Percentiles rank a stretch among this genome's conserved stretches.
Conservation (phyloP, 2,113 vertebrate genomes). For the Sander lucioperca region DNA sequence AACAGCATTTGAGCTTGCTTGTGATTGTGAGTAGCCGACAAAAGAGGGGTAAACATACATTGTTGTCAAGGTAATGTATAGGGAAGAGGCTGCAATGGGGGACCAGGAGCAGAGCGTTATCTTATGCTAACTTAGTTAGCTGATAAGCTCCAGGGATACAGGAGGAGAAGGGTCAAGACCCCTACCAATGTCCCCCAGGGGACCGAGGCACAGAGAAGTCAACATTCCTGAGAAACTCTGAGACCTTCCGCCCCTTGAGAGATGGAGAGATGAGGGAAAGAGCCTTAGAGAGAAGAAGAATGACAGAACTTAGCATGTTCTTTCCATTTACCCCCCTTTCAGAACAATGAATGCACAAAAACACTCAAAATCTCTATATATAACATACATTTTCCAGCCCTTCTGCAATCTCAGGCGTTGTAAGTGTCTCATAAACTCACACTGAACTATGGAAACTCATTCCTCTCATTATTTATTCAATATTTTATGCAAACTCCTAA, state of each 20-base stretch:
- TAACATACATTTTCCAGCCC: conserved; percentile 38
- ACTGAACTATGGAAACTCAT: conserved; percentile 68
- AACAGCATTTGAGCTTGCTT: no score
- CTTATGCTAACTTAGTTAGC: conserved; percentile 89
- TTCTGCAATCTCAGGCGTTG: conserved; percentile 46
- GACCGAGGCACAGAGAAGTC: conserved; percentile 80
- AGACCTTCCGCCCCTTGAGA: conserved; percentile 78
- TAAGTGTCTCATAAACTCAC: conserved; percentile 64
- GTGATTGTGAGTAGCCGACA: no score
- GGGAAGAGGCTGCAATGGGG: conserved; percentile 49
- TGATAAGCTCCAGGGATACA: conserved; percentile 85
- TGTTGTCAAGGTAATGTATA: no score
- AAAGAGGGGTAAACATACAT: no score
- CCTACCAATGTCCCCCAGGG: conserved; percentile 81
- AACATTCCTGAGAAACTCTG: conserved; percentile 87
- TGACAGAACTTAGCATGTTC: conserved; percentile 59
- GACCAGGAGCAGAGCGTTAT: conserved; percentile 87
- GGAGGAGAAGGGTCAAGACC: conserved; percentile 81
- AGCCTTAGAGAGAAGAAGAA: conserved; percentile 56
- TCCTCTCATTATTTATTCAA: conserved; percentile 79
- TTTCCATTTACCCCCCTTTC: conserved; percentile 63
- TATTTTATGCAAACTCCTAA: conserved; percentile 78
- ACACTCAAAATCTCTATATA: conserved; percentile 16
- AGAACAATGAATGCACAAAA: conserved; percentile 37
- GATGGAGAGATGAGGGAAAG: conserved; percentile 69